Evolutionary conservation across 2,113 vertebrate genomes (phyloP).

Genomic region (Aegithalos caudatus): DNA sequence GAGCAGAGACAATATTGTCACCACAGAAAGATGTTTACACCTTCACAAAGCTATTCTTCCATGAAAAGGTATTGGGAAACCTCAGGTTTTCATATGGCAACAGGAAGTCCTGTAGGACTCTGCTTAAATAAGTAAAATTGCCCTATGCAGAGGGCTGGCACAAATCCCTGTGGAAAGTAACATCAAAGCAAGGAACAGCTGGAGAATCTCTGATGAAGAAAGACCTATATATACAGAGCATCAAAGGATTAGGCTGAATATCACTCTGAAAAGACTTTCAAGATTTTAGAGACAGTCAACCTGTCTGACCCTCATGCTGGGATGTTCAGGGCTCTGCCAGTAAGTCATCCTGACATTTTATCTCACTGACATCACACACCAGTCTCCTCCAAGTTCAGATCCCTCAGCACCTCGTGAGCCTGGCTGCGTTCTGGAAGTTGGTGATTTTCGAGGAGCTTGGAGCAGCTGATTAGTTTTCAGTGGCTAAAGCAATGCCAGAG

Average conservation of each 20-base stretch:
- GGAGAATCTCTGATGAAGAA: not conserved
- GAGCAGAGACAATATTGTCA: not conserved
- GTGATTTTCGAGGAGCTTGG: not conserved
- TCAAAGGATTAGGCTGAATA: conserved; percentile 52
- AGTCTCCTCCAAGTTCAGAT: not conserved
- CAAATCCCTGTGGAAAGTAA: not conserved
- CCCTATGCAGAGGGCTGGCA: conserved; percentile 25
- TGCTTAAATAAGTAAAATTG: not conserved
- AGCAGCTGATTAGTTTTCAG: conserved; percentile 17
- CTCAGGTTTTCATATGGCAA: not conserved
- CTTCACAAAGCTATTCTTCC: not conserved
- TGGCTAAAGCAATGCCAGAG: not conserved
- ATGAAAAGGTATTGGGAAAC: not conserved
- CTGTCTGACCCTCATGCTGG: conserved; percentile 34
- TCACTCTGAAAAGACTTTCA: conserved; percentile 34
- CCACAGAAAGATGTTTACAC: not conserved
- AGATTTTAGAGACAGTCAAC: conserved; percentile 51
- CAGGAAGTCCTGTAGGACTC: not conserved
- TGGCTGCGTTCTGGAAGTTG: not conserved
- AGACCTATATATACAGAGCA: not conserved
- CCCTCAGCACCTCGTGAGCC: not conserved
- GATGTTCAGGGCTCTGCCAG: conserved; percentile 23
- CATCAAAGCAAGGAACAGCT: conserved; percentile 3
- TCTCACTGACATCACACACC: not conserved
- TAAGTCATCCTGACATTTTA: conserved; percentile 28